These are phyloP conservation scores for Lepeophtheirus salmonis DNA, from an alignment of 1,140 invertebrate genomes.

Conservation along the genomic window DNA sequence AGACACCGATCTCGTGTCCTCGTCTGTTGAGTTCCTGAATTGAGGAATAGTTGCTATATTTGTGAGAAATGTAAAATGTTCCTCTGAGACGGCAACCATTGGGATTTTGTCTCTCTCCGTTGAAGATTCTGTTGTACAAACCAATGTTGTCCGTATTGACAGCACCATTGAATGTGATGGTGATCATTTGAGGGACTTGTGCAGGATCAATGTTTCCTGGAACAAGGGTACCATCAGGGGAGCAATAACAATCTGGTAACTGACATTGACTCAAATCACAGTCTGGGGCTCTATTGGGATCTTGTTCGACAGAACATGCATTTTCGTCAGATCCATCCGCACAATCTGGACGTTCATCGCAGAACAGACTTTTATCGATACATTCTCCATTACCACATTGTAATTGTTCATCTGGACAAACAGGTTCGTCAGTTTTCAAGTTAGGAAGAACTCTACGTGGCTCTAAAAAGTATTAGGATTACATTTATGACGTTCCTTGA, in stretches of 20 bases:
- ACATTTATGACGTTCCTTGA: too few relatives aligned
- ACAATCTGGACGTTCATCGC: constrained; percentile 75
- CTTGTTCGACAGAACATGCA: constrained; percentile 41
- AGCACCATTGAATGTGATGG: constrained; percentile 79
- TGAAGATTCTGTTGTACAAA: constrained; percentile 72
- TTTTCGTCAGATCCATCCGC: constrained; percentile 86
- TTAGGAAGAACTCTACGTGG: constrained; percentile 67
- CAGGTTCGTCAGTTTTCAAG: constrained; percentile 70
- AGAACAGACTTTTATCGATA: constrained; percentile 72
- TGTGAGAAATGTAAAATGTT: constrained; percentile 89
- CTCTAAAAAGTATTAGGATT: constrained; percentile 40
- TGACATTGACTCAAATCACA: constrained; percentile 71
- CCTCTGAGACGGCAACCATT: constrained; percentile 62
- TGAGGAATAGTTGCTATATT: constrained; percentile 85
- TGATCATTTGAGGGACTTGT: constrained; percentile 75
- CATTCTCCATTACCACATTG: constrained; percentile 74
- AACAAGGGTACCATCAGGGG: constrained; percentile 56
- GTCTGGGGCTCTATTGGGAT: constrained; percentile 68
- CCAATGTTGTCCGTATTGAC: constrained; percentile 86
- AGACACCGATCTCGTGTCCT: constrained; percentile 81
- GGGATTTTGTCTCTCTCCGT: constrained; percentile 60
- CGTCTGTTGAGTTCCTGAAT: constrained; percentile 70
- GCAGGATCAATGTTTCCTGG: constrained; percentile 22
- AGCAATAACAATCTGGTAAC: constrained; percentile 81
- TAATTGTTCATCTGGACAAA: constrained; percentile 65